These are phyloP conservation scores for Spialia ferax DNA, from an alignment of 2,888 invertebrate genomes.

Conservation along the genomic window DNA sequence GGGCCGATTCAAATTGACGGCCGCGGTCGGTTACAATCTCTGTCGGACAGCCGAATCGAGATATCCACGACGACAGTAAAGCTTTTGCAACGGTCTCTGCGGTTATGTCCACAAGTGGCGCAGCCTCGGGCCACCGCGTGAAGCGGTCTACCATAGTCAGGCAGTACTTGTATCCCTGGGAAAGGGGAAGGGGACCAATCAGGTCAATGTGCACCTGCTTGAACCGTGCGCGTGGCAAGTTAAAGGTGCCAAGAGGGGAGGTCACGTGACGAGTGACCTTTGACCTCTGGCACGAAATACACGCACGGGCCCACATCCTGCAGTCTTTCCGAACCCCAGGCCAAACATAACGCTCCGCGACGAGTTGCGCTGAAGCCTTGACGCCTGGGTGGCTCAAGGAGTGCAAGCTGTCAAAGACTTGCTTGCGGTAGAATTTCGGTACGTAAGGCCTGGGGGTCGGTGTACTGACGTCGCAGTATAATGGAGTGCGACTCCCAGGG, in stretches of 20 bases:
- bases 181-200: slow-evolving; percentile 6
- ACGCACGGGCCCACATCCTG: slow-evolving; percentile 38
- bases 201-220: slow-evolving; percentile 6
- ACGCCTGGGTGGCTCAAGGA: slow-evolving; percentile 45
- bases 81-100: slow-evolving; percentile 4
- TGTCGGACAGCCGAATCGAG: slow-evolving; percentile 3
- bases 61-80: neutral
- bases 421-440: slow-evolving; percentile 28
- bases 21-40: neutral
- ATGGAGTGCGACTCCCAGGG: slow-evolving; percentile 15
- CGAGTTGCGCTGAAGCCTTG: slow-evolving; percentile 31
- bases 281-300: slow-evolving; percentile 38
- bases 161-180: slow-evolving; percentile 5
- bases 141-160: slow-evolving; percentile 7
- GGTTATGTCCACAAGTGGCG: slow-evolving; percentile 3
- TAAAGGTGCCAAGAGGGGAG: slow-evolving; percentile 34
- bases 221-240: neutral
- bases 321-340: slow-evolving; percentile 43
- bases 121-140: slow-evolving; percentile 10
- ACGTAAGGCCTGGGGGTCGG: slow-evolving; percentile 42
- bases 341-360: slow-evolving; percentile 44
- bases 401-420: slow-evolving; percentile 41
- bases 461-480: slow-evolving; percentile 45
- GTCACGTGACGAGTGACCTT: slow-evolving; percentile 40
- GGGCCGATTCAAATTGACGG: neutral